A percentile compares a stretch with the other conserved stretches of the same genome.
These are phyloP conservation scores for Ditylenchus weischeri DNA, from an alignment of 2,888 invertebrate genomes.

Conservation along the genomic window DNA sequence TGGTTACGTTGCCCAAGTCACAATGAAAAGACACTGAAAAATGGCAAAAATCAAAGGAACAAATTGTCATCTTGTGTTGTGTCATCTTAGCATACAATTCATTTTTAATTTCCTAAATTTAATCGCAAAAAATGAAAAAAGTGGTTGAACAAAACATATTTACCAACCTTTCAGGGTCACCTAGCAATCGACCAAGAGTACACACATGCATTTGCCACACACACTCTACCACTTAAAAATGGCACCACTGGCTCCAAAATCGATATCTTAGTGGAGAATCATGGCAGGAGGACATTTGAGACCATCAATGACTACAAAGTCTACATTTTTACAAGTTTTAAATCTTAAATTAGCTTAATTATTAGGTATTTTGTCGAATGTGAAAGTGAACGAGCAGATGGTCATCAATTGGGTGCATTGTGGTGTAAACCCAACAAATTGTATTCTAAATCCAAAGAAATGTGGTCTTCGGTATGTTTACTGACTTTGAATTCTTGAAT, in stretches of 20 bases:
- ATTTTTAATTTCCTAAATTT: too few relatives aligned
- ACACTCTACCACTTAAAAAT: not conserved
- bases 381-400: conserved; percentile 63
- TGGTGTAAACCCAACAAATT: conserved; percentile 38
- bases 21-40: too few relatives aligned
- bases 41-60: too few relatives aligned
- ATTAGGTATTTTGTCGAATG: conserved; percentile 63
- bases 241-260: conserved; percentile 29
- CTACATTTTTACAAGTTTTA: not conserved
- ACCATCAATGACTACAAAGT: conserved; percentile 17
- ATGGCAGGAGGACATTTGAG: conserved; percentile 75
- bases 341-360: not conserved
- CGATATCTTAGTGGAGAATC: conserved; percentile 70
- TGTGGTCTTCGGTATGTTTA: not conserved
- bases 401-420: conserved; percentile 70
- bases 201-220: too few relatives aligned
- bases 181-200: too few relatives aligned
- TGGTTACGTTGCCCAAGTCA: too few relatives aligned
- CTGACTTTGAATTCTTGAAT: not conserved
- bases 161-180: too few relatives aligned
- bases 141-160: too few relatives aligned
- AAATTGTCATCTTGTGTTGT: too few relatives aligned
- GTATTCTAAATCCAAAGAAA: not conserved
- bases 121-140: too few relatives aligned
- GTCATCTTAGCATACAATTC: too few relatives aligned